Evolutionary conservation across 2,113 vertebrate species (phyloP), one percentile per base, ranked within the genome.

Genomic region (Callipepla squamata): DNA sequence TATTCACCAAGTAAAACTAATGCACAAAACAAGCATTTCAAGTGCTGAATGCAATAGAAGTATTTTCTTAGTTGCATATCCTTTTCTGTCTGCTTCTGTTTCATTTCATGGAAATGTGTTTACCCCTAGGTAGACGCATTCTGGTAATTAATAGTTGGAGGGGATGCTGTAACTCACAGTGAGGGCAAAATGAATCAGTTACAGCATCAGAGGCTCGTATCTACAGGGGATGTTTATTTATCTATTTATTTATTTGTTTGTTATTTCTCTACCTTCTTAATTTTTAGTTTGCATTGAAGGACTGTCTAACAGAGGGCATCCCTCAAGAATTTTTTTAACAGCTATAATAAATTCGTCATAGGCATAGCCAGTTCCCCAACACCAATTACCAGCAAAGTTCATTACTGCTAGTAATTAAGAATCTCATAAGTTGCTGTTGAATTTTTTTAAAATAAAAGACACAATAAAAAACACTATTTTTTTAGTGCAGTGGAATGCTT

Each of bases 381-480:
- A 75, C 1, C 34, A 82, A 63, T 74, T 94, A 34, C 6, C 28
- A 0, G 2, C 16, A 85, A 77, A 73, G 3, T 12, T 70, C 7
- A 36, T 75, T 80, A 57, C 13, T 32, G 32, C 25, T 68, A 28
- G 19, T 11, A 89, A 32, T 72, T 62, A 85, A 59, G 48, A 86
- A 57, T 1, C 1, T 82, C 32, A 21, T 12, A 30, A 59, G 4
- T 6, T 51, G 4, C 34, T 13, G 0, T 20, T 74, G 4, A 73
- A 17, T 61, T 36, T n/a, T 61, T 62, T 18, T 8, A 20, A 14
- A 38, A 26, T 25, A 4, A n/a, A 55, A 23, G 45, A 59, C n/a
- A 13, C 4, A 84, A 72, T 2, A 25, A 26, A 68, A 19, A 7
- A 38, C 3, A 14, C 6, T 80, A 0, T 14, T 34, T 67, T 53